phyloP scores from a whole-genome alignment of 92 coral and sea anemone species.

The Porites rus region DNA sequence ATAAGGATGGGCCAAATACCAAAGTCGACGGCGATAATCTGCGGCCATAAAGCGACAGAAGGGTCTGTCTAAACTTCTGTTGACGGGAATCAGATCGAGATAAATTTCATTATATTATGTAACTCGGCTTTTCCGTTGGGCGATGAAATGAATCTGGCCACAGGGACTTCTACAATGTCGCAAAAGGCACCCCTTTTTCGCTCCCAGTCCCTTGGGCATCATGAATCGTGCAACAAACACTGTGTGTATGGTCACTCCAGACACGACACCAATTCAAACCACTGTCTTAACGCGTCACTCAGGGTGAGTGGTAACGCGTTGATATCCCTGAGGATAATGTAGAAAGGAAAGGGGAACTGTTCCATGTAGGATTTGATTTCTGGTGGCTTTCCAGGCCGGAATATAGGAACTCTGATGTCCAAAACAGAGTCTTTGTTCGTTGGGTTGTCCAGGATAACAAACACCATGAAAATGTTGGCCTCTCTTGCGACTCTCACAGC shows the following conservation, averaged over 20 bases:
- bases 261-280: slow-evolving; percentile 97
- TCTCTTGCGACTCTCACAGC: slow-evolving; percentile 90
- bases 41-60: too few species aligned
- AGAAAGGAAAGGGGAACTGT: slow-evolving; percentile 97
- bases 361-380: slow-evolving; percentile 95
- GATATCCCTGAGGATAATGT: slow-evolving; percentile 95
- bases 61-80: too few species aligned
- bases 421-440: slow-evolving; percentile 94
- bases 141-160: background rate
- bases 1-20: too few species aligned
- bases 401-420: slow-evolving; percentile 95
- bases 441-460: slow-evolving; percentile 94
- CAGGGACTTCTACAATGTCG: background rate
- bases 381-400: slow-evolving; percentile 89
- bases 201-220: background rate
- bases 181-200: background rate
- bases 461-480: slow-evolving; percentile 92
- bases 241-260: slow-evolving; percentile 40
- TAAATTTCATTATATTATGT: background rate
- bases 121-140: background rate
- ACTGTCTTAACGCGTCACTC: slow-evolving; percentile 95
- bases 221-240: background rate
- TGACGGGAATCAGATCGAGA: too few species aligned
- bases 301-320: slow-evolving; percentile 89
- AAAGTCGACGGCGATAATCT: too few species aligned